Percentiles rank a stretch among this genome's conserved stretches.
Evolutionary conservation across 2,113 vertebrate species (phyloP).

Genomic region (Oceanodroma tethys): DNA sequence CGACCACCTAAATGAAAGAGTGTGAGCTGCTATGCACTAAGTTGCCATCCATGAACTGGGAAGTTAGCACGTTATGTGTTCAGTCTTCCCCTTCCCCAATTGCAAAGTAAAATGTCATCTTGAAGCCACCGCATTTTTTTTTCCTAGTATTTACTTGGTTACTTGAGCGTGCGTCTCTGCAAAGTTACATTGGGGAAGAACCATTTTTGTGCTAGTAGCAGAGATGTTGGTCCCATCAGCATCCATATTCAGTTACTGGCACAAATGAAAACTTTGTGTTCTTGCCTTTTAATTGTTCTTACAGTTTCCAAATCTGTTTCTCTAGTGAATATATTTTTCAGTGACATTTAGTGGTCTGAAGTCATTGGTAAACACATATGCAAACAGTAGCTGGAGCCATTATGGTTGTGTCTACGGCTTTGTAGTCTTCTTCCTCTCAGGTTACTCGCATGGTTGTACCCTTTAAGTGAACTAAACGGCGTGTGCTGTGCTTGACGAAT

Average conservation of each 20-base stretch:
- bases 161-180: neutral
- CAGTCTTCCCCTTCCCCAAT: neutral
- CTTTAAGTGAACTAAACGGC: neutral
- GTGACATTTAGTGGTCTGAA: neutral
- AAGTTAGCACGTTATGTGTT: too few relatives aligned
- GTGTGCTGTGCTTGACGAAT: neutral
- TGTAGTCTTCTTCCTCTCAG: neutral
- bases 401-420: neutral
- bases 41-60: neutral
- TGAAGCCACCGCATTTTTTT: neutral
- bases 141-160: neutral
- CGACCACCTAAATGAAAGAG: too few relatives aligned
- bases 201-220: neutral
- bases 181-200: neutral
- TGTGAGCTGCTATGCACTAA: neutral
- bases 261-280: neutral
- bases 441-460: neutral
- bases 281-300: neutral
- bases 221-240: neutral
- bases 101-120: neutral
- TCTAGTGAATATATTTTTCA: neutral
- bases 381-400: neutral
- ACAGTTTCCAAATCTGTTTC: neutral
- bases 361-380: neutral
- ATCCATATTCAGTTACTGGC: neutral